A percentile compares a stretch with the other conserved stretches of the same genome.
Evolutionary conservation across 2,888 invertebrate genomes (phyloP).

Genomic region (Craniophora ligustri): DNA sequence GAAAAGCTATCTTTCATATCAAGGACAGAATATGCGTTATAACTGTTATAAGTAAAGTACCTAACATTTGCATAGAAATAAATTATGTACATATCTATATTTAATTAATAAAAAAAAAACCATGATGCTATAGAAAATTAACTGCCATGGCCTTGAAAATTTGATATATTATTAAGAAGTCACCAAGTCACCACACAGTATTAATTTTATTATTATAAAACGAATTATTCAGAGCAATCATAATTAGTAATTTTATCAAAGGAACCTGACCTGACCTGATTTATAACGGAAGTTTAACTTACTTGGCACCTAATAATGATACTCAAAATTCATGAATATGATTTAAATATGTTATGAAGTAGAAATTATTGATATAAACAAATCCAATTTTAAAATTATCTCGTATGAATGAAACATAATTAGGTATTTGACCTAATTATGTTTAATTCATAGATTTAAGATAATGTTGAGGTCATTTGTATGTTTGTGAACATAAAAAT

Average conservation of each 20-base stretch:
- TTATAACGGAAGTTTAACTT: constrained; percentile 20
- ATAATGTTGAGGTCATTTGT: too few relatives aligned
- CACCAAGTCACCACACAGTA: background rate
- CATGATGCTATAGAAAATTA: too few relatives aligned
- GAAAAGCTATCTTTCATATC: too few relatives aligned
- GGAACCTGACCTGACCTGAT: constrained; percentile 34
- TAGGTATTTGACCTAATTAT: background rate
- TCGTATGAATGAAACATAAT: constrained; percentile 9
- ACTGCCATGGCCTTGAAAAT: too few relatives aligned
- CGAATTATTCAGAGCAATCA: constrained; percentile 4
- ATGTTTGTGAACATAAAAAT: too few relatives aligned
- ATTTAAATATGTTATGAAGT: background rate
- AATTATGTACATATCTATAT: background rate
- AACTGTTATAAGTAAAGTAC: too few relatives aligned
- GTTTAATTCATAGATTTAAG: too few relatives aligned
- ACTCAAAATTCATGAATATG: constrained; percentile 12
- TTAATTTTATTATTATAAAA: constrained; percentile 1
- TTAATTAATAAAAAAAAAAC: too few relatives aligned
- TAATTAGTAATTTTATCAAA: constrained; percentile 34
- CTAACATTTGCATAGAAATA: too few relatives aligned
- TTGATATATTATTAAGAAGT: constrained; percentile 1
- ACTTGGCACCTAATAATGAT: constrained; percentile 2
- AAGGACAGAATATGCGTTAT: too few relatives aligned
- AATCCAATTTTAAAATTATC: constrained; percentile 1
- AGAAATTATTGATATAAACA: constrained; percentile 10